These are phyloP conservation scores for Dioctria linearis DNA, from an alignment of 2,888 invertebrate species.

Conservation along the genomic window DNA sequence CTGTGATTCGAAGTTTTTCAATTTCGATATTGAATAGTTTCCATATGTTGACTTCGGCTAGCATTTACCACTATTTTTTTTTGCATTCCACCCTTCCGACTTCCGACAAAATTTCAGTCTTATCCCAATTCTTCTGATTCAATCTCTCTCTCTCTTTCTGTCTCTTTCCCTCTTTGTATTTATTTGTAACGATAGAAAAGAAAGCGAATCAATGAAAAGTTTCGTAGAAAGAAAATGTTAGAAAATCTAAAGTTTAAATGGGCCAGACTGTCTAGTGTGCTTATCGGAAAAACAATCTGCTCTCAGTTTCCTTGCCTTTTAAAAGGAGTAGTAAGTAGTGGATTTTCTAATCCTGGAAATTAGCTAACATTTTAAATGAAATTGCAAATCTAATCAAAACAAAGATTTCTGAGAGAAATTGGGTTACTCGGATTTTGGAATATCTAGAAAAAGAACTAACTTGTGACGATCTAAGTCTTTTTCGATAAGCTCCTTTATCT, in stretches of 20 bases:
- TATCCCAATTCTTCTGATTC: too few species aligned
- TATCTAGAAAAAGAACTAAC: too few species aligned
- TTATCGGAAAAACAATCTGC: slow-evolving; percentile 21
- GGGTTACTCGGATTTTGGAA: slow-evolving; percentile 6
- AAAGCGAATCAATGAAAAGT: slow-evolving; percentile 18
- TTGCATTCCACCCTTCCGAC: neutral
- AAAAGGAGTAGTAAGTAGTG: neutral
- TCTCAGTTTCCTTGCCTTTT: neutral
- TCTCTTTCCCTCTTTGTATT: too few species aligned
- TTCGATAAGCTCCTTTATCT: too few species aligned
- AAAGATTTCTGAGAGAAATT: neutral
- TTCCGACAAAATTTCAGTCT: neutral
- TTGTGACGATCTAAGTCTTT: too few species aligned
- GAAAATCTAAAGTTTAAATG: slow-evolving; percentile 5
- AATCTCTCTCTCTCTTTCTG: too few species aligned
- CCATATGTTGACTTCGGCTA: slow-evolving; percentile 39
- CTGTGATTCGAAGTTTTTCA: slow-evolving; percentile 47
- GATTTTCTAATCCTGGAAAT: neutral
- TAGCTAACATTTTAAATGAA: neutral
- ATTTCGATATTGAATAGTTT: slow-evolving; percentile 48
- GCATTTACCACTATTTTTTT: slow-evolving; percentile 36
- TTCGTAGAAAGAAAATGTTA: neutral
- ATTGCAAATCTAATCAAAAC: slow-evolving; percentile 3
- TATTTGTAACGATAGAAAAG: neutral
- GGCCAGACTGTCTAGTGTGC: neutral